phyloP scores from a whole-genome alignment of 2,888 invertebrate species.

The Cetonia aurata region DNA sequence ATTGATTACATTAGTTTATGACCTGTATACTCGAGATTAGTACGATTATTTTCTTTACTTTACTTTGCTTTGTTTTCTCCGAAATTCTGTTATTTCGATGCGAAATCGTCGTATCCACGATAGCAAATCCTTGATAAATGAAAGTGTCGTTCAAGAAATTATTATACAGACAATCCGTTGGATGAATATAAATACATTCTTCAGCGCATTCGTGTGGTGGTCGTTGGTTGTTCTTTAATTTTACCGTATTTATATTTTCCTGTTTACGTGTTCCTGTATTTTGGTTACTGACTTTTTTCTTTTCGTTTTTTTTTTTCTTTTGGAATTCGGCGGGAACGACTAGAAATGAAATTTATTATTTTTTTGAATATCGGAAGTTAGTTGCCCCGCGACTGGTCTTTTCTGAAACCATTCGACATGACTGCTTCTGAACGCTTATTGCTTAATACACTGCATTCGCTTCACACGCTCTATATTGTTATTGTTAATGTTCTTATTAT shows the following conservation, averaged over 20 bases:
- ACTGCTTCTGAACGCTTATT: constrained; percentile 53
- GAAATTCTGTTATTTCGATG: constrained; percentile 27
- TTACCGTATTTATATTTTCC: constrained; percentile 6
- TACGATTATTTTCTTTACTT: constrained; percentile 23
- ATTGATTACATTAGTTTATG: no score
- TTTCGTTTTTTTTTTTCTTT: constrained; percentile 2
- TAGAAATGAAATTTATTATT: constrained; percentile 43
- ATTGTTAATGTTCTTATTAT: constrained; percentile 9
- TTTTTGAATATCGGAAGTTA: constrained; percentile 65
- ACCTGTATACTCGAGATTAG: constrained; percentile 2
- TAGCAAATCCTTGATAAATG: background rate
- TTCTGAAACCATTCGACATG: constrained; percentile 73
- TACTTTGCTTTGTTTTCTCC: constrained; percentile 20
- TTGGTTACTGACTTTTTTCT: constrained; percentile 1
- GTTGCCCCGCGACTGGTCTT: constrained; percentile 78
- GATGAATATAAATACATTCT: constrained; percentile 23
- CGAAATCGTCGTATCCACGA: background rate
- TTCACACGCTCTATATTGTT: constrained; percentile 49
- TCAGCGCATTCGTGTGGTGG: constrained; percentile 36
- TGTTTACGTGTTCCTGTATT: constrained; percentile 9
- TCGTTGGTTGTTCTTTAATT: constrained; percentile 15
- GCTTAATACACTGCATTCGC: constrained; percentile 54
- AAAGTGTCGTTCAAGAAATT: no score
- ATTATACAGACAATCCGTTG: constrained; percentile 12
- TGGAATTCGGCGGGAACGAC: constrained; percentile 32